Base-by-base conservation (phyloP, 2,888 invertebrate genomes). In the Prosopocoilus inquinatus region DNA sequence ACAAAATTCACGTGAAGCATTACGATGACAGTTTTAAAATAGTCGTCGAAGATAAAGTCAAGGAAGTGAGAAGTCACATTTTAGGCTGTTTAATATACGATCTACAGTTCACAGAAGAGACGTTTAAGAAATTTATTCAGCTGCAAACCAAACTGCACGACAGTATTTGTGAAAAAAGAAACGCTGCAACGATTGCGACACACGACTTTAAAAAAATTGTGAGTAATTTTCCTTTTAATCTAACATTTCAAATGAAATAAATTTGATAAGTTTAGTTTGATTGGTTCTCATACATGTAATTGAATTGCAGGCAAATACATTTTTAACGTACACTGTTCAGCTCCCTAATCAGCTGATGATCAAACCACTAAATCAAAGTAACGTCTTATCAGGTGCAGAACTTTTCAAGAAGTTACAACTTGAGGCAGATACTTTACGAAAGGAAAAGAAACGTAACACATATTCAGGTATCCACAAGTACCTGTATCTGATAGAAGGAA, bases 391-490 rank as follows among this genome's bases (percentile, higher is more conserved):
- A 0, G 92, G 89, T 0, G 83, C 83, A 44, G 83, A 86, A 60
- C 78, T 92, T 16, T 86, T 90, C 70, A 77, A 81, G 44, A 84
- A 84, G 65, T 79, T 94, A 16, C 84, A 87, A 50, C 80, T 81
- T 0, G 92, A 93, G 72, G 93, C 93, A 0, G 90, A 93, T 50
- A 84, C 85, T 9, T 72, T 89, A n/a, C 78, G 91, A 51, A 91
- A 90, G 71, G 90, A 91, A 69, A 91, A 91, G 76, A 93, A 93
- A 73, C 81, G 91, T 46, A 91, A 87, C 71, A 87, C 87, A 1
- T 87, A 89, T 71, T 88, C 91, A 2, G 92, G 93, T 2, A 86
- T 93, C 61, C 90, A 93, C 70, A 91, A 89, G 84, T 93, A 89
- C 75, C 75, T 94, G 57, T 88, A 91, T 70, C 74, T 93, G 15